These are phyloP conservation scores for Albula glossodonta DNA, from an alignment of 2,113 vertebrate genomes.

Conservation along the genomic window DNA sequence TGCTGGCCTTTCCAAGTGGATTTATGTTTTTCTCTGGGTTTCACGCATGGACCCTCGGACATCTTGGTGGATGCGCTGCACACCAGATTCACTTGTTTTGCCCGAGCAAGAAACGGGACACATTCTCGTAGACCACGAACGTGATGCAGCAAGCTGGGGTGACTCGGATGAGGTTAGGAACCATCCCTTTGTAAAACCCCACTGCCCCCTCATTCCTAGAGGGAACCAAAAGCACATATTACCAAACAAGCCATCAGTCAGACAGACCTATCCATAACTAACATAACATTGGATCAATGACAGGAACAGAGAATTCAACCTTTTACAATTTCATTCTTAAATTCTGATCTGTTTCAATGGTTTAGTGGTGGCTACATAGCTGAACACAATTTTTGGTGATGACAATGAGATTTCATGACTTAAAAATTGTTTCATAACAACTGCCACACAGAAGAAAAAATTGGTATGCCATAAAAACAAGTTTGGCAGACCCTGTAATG, in stretches of 20 bases:
- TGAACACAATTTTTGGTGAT: not conserved
- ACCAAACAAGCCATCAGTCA: not conserved
- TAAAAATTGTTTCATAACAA: not conserved
- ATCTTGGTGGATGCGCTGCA: not conserved
- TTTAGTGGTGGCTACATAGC: not conserved
- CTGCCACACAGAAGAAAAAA: not conserved
- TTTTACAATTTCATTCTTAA: not conserved
- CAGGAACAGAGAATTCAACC: too few species aligned
- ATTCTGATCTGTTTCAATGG: not conserved
- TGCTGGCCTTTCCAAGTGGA: not conserved
- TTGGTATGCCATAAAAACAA: not conserved
- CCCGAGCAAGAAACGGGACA: conserved; percentile 72
- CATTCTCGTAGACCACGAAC: conserved; percentile 83
- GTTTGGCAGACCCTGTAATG: not conserved
- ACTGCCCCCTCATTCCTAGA: conserved; percentile 79
- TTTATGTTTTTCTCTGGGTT: not conserved
- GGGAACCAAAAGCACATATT: conserved; percentile 24
- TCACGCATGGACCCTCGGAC: not conserved
- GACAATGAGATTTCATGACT: not conserved
- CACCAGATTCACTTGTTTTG: conserved; percentile 31
- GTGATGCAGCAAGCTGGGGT: conserved; percentile 87
- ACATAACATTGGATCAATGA: not conserved
- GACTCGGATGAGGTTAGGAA: conserved; percentile 83
- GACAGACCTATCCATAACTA: not conserved
- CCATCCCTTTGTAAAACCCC: conserved; percentile 87